phyloP scores from a whole-genome alignment of 2,113 vertebrate genomes.

The Takifugu flavidus region DNA sequence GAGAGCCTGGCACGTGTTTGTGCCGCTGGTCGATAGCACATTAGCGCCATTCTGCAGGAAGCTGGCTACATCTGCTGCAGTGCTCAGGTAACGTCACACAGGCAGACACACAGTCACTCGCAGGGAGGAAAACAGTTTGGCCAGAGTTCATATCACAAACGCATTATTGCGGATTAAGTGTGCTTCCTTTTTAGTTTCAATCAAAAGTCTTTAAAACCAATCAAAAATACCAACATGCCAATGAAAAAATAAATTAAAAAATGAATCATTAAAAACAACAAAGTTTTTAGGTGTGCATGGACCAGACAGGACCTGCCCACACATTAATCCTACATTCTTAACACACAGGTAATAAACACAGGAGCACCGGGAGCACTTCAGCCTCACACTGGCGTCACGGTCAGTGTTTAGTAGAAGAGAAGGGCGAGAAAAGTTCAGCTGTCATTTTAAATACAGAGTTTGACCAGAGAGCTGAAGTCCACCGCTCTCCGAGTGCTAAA shows the following conservation, averaged over 20 bases:
- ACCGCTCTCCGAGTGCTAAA: constrained; percentile 27
- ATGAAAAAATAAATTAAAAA: constrained; percentile 57
- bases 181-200: constrained; percentile 76
- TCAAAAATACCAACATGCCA: constrained; percentile 68
- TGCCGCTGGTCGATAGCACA: too few relatives aligned
- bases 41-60: constrained; percentile 9
- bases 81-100: constrained; percentile 34
- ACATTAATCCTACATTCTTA: constrained; percentile 65
- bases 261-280: constrained; percentile 49
- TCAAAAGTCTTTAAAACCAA: constrained; percentile 63
- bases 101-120: constrained; percentile 47
- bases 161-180: constrained; percentile 84
- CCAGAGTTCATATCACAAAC: constrained; percentile 68
- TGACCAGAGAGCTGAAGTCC: constrained; percentile 44
- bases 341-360: constrained; percentile 56
- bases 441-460: constrained; percentile 51
- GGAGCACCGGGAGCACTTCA: constrained; percentile 57
- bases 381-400: constrained; percentile 65
- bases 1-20: too few relatives aligned
- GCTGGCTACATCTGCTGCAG: constrained; percentile 43
- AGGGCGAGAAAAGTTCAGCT: constrained; percentile 35
- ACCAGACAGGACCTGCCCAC: constrained; percentile 63
- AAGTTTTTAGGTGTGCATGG: constrained; percentile 43
- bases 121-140: constrained; percentile 53
- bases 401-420: constrained; percentile 41